Evolutionary conservation across 2,113 vertebrate species (phyloP), one percentile per base, ranked within the genome.

Genomic region (Thinocorus orbignyianus): DNA sequence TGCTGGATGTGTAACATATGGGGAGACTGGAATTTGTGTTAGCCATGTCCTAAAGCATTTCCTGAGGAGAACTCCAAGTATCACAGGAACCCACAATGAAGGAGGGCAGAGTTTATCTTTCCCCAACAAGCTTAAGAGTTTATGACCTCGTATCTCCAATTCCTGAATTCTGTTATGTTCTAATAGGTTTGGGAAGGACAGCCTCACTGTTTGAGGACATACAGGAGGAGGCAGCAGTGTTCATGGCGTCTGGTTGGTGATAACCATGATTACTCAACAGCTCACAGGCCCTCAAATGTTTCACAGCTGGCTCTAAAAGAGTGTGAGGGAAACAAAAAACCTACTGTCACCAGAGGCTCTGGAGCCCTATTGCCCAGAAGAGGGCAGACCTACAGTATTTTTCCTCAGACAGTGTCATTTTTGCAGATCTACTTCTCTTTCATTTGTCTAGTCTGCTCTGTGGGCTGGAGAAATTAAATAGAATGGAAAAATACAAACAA

Each of bases 371-470:
- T 79, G 98, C 97, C 98, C 98, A 98, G 98, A 98, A 99, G 98
- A 98, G 98, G 98, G 98, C 98, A 98, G 98, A 94, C 98, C 98
- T 98, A 98, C 97, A 98, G 97, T 98, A 98, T 64, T 98, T 96
- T 95, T 93, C 44, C 57, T 76, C 92, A 74, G 49, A 62, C 1
- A 4, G 69, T 72, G 48, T 28, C 22, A 65, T 88, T 88, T 48
- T 71, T 71, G 65, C 33, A 83, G 68, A 64, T 55, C 60, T 69
- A 52, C 51, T 78, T 71, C 13, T 41, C 25, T 62, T 70, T 70
- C 41, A 62, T 86, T 66, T 79, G 9, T 44, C 42, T 81, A 64
- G 35, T 52, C 58, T 81, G 25, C 17, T 84, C n/a, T 41, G 62
- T 68, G 28, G 33, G 18, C 33, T 79, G 65, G 14, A 64, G 57